A percentile compares a stretch with the other conserved stretches of the same genome.
Evolutionary conservation across 2,797 vertebrate species (phyloP).

Genomic region (Neomorphus geoffroyi): DNA sequence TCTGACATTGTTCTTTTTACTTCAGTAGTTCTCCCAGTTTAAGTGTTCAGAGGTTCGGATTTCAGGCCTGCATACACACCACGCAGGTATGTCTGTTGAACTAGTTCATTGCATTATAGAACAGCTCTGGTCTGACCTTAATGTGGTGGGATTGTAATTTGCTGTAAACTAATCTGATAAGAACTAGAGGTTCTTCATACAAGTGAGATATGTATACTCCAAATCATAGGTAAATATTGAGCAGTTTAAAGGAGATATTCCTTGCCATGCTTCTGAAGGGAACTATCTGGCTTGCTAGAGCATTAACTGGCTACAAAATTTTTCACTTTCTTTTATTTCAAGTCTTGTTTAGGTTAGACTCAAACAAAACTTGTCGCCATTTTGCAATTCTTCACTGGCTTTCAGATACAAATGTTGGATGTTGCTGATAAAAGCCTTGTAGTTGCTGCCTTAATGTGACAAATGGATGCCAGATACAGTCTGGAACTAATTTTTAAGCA

Average conservation of each 20-base stretch:
- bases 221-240: neutral
- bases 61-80: neutral
- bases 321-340: neutral
- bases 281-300: neutral
- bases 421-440: slow-evolving; percentile 33
- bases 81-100: rapidly evolving
- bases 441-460: slow-evolving; percentile 28
- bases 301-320: neutral
- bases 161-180: neutral
- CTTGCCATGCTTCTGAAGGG: neutral
- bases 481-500: slow-evolving; percentile 63
- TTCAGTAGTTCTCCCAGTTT: neutral
- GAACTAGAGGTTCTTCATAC: neutral
- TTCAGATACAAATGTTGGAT: slow-evolving; percentile 17
- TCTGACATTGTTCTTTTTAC: neutral
- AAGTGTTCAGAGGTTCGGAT: neutral
- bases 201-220: neutral
- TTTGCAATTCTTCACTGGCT: neutral
- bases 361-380: neutral
- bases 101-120: neutral
- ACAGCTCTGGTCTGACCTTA: neutral
- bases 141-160: neutral
- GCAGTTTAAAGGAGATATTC: neutral
- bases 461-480: slow-evolving; percentile 43
- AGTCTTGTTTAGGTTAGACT: neutral